Base-by-base conservation (phyloP, 2,113 vertebrate genomes). In the Petrocephalus zakoni region DNA sequence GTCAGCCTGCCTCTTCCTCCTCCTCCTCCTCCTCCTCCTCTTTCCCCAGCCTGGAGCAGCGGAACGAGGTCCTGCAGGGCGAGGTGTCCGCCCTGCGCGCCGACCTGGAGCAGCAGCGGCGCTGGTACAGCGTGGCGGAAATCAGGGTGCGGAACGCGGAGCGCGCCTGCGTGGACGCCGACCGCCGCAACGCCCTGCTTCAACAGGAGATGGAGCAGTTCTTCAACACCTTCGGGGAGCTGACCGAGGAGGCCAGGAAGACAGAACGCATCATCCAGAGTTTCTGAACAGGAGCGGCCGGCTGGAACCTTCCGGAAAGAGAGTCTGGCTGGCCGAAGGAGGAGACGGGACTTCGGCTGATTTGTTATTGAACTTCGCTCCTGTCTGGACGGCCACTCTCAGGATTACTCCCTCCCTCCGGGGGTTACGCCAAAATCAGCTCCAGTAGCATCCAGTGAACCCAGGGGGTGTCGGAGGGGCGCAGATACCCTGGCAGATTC, bases 131-230 rank as follows among this genome's bases (percentile, higher is more conserved):
- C 2, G 94, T 92, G 0, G 91, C 90, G 82, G 95, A 97, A 93
- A 93, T 91, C 25, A 95, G 94, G 91, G 94, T 95, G 15, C 21
- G 22, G 1, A 95, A 96, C 2, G 94, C 94, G 0, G 96, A 97
- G 90, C 93, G 91, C 22, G 95, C 92, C 21, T 90, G 94, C 21
- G 92, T 90, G 13, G 94, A 94, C 0, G 95, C 95, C 0, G 95
- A 97, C 89, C 91, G 87, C 29, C 94, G 93, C 87, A 97, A 97
- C 0, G 51, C 94, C 25, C 92, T 55, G 0, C 94, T 97, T 87
- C 95, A 97, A 88, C 94, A 86, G 58, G 95, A 96, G 94, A 96
- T 95, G 94, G 96, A 97, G 58, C 95, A 96, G 87, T 96, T 96
- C 91, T 96, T 97, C 19, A 93, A 96, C 92, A 96, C 95, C 75